A percentile compares a stretch with the other conserved stretches of the same genome.
Evolutionary conservation across 2,113 vertebrate species (phyloP).

Genomic region (Nibea coibor): DNA sequence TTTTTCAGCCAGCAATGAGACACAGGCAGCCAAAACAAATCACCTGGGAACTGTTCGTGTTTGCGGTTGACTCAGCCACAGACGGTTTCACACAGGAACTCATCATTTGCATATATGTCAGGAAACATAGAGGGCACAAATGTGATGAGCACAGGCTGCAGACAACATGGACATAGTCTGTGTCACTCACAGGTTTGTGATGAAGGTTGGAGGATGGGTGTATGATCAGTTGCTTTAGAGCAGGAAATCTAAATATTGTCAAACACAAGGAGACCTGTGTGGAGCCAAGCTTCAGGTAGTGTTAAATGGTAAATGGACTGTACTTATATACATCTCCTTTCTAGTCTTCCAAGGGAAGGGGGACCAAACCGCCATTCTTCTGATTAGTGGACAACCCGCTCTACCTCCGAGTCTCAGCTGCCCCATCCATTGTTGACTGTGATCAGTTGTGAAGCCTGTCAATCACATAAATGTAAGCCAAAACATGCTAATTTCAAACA

Average conservation of each 20-base stretch:
- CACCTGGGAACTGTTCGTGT: slow-evolving; percentile 1
- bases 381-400: too few relatives aligned
- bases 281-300: background rate
- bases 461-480: background rate
- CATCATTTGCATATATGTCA: background rate
- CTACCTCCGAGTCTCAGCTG: too few relatives aligned
- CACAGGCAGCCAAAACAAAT: slow-evolving; percentile 30
- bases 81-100: background rate
- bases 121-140: background rate
- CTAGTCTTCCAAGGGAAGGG: too few relatives aligned
- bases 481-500: background rate
- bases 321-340: too few relatives aligned
- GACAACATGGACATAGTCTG: too few relatives aligned
- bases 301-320: too few relatives aligned
- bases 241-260: background rate
- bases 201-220: background rate
- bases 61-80: background rate
- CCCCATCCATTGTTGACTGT: background rate
- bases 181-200: background rate
- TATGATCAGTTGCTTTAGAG: background rate
- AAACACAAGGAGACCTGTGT: background rate
- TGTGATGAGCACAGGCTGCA: too few relatives aligned
- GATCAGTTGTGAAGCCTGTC: background rate
- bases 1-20: slow-evolving; percentile 27
- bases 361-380: too few relatives aligned